These are phyloP conservation scores for Chiroxiphia lanceolata DNA, from an alignment of 2,797 vertebrate species.

Conservation along the genomic window DNA sequence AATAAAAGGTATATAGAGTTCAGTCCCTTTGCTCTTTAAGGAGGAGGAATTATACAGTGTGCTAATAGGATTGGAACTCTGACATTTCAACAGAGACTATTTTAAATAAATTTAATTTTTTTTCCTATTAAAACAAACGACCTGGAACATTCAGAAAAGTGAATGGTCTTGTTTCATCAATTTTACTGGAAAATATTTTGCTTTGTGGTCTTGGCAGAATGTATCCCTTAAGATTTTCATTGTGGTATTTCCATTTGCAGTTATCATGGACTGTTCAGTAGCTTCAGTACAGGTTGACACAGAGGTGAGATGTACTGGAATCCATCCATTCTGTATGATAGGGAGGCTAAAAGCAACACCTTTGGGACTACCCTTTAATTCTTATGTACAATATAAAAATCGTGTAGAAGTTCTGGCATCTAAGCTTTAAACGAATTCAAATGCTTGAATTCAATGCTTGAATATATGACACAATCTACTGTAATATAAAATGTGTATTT, in stretches of 20 bases:
- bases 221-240: neutral
- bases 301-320: neutral
- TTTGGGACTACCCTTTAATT: neutral
- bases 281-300: neutral
- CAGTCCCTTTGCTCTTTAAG: conserved; percentile 36
- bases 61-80: conserved; percentile 1
- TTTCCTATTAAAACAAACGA: conserved; percentile 34
- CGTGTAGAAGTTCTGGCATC: neutral
- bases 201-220: neutral
- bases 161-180: neutral
- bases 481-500: neutral
- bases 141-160: conserved; percentile 14
- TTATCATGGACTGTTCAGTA: neutral
- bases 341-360: neutral
- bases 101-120: conserved; percentile 14
- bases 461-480: neutral
- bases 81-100: conserved; percentile 30
- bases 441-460: neutral
- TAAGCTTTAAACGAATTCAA: neutral
- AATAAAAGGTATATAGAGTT: neutral
- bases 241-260: neutral
- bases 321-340: neutral
- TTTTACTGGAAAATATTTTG: conserved; percentile 42
- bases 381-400: neutral
- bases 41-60: neutral